A percentile compares a stretch with the other conserved stretches of the same genome.
These are phyloP conservation scores for Harpalus rubripes DNA, from an alignment of 2,888 invertebrate genomes.

Conservation along the genomic window DNA sequence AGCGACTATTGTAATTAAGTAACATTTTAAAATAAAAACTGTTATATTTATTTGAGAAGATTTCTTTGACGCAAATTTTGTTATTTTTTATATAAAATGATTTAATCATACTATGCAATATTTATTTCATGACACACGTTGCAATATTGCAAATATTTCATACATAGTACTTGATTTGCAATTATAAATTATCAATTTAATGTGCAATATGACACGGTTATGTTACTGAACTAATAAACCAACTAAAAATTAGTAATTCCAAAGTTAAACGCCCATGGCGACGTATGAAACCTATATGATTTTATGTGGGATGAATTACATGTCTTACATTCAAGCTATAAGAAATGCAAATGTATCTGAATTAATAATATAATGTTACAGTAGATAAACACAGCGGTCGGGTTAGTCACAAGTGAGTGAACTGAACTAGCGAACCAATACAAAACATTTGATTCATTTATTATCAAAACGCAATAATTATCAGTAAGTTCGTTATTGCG, in stretches of 20 bases:
- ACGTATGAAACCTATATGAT: conserved; percentile 22
- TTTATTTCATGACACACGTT: not conserved
- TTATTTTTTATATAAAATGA: too few relatives aligned
- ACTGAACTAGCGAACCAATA: conserved; percentile 18
- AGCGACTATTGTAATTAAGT: not conserved
- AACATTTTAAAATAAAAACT: conserved; percentile 1
- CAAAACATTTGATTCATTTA: conserved; percentile 47
- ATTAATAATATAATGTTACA: conserved; percentile 56
- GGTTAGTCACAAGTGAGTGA: conserved; percentile 47
- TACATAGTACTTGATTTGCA: not conserved
- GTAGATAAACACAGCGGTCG: conserved; percentile 59
- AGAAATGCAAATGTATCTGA: conserved; percentile 50
- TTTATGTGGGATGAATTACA: conserved; percentile 35
- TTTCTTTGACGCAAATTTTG: not conserved
- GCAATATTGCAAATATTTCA: conserved; percentile 1
- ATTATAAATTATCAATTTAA: conserved; percentile 11
- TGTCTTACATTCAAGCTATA: conserved; percentile 23
- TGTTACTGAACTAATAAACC: not conserved
- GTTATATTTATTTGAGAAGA: not conserved
- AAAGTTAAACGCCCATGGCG: conserved; percentile 30
- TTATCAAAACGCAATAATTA: conserved; percentile 43
- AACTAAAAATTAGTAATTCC: conserved; percentile 18
- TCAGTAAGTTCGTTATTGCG: conserved; percentile 13
- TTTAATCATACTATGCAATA: not conserved
- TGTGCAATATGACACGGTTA: conserved; percentile 28